A percentile compares a stretch with the other conserved stretches of the same genome.
These are phyloP conservation scores for Syritta pipiens DNA, from an alignment of 2,888 invertebrate genomes.

Conservation along the genomic window DNA sequence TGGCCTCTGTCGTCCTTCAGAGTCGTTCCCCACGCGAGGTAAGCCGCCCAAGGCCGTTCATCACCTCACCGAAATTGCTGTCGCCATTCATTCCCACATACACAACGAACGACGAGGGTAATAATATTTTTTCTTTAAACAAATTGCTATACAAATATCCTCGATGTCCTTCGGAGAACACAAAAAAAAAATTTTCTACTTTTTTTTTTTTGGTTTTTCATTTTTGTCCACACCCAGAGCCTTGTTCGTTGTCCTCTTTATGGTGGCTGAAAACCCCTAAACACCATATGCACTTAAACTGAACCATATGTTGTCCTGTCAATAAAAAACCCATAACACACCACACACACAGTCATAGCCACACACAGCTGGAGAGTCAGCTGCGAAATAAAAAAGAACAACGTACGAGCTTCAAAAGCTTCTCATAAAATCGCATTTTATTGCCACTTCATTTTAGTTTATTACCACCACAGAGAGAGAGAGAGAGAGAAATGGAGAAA, in stretches of 20 bases:
- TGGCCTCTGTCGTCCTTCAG: no score
- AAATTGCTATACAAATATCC: constrained; percentile 34
- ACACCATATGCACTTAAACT: constrained; percentile 59
- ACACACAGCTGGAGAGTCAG: not conserved
- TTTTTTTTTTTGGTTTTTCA: not conserved
- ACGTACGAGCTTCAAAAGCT: constrained; percentile 50
- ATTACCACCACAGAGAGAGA: constrained; percentile 34
- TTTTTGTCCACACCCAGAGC: no score
- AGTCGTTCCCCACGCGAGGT: no score
- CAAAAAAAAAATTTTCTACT: no score
- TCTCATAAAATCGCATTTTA: constrained; percentile 65
- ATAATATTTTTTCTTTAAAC: not conserved
- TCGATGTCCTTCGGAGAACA: constrained; percentile 2
- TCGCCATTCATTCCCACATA: not conserved
- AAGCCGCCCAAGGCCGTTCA: no score
- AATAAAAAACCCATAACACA: constrained; percentile 47
- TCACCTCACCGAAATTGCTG: not conserved
- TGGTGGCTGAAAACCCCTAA: constrained; percentile 21
- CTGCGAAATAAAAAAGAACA: not conserved
- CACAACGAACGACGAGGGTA: no score
- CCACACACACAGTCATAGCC: constrained; percentile 3
- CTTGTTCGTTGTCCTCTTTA: constrained; percentile 3
- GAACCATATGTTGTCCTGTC: constrained; percentile 61
- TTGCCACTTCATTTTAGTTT: constrained; percentile 66
- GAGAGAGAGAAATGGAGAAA: not conserved